These are phyloP conservation scores for Ptychochromis oligacanthus DNA, from an alignment of 2,113 vertebrate species.

Conservation along the genomic window DNA sequence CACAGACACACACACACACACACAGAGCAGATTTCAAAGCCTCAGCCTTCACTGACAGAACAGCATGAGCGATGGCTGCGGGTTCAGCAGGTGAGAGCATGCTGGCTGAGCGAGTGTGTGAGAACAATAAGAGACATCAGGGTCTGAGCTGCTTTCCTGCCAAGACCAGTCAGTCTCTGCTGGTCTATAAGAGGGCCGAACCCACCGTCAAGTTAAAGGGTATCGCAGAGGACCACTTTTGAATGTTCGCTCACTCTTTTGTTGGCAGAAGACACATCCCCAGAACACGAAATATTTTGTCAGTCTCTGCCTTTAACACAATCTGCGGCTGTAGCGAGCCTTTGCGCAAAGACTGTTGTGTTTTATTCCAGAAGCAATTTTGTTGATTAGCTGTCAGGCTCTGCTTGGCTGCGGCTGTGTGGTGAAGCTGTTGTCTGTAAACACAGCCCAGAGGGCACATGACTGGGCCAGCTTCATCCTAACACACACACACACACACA, in stretches of 20 bases:
- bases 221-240: neutral
- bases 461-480: slow-evolving; percentile 57
- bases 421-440: slow-evolving; percentile 73
- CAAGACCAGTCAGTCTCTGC: slow-evolving; percentile 57
- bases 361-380: slow-evolving; percentile 58
- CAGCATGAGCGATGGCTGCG: slow-evolving; percentile 71
- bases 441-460: slow-evolving; percentile 66
- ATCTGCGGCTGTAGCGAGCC: neutral
- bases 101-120: slow-evolving; percentile 62
- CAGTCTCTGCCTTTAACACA: slow-evolving; percentile 2
- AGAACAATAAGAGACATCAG: slow-evolving; percentile 67
- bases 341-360: slow-evolving; percentile 25
- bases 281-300: neutral
- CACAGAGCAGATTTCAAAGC: slow-evolving; percentile 42
- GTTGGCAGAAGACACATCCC: neutral
- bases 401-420: slow-evolving; percentile 60
- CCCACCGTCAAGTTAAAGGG: slow-evolving; percentile 20
- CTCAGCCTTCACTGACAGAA: slow-evolving; percentile 59
- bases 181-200: slow-evolving; percentile 22
- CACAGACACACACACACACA: neutral
- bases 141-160: slow-evolving; percentile 58
- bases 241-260: neutral
- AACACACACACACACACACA: slow-evolving; percentile 29
- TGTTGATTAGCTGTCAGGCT: slow-evolving; percentile 68
- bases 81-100: slow-evolving; percentile 77